These are phyloP conservation scores for Neosilurus mollespiculum DNA, from an alignment of 2,797 vertebrate genomes.

Conservation along the genomic window DNA sequence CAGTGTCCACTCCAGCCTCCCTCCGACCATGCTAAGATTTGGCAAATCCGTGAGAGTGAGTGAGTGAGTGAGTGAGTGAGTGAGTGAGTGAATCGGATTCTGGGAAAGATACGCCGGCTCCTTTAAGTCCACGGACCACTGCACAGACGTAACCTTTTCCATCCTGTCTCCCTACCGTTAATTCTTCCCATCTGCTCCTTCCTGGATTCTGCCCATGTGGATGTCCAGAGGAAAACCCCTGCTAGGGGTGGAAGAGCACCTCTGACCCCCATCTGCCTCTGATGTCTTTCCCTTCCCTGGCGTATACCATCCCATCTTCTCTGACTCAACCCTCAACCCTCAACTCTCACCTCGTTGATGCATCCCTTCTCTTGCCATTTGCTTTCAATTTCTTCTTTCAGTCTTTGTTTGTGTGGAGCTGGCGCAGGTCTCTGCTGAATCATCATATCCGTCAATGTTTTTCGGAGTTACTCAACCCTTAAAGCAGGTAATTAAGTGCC, in stretches of 20 bases:
- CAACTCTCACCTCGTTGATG: background rate
- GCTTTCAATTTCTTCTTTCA: background rate
- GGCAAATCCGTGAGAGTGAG: too few species aligned
- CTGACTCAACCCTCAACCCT: constrained; percentile 11
- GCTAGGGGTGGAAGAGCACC: constrained; percentile 59
- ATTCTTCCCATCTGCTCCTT: constrained; percentile 22
- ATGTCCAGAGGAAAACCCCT: constrained; percentile 74
- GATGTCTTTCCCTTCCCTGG: constrained; percentile 21
- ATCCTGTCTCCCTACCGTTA: constrained; percentile 23
- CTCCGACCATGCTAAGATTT: too few species aligned
- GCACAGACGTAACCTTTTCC: constrained; percentile 1
- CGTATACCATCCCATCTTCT: background rate
- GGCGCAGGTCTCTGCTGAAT: constrained; percentile 1
- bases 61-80: too few species aligned
- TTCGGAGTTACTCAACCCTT: background rate
- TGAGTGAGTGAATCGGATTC: too few species aligned
- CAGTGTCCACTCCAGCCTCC: too few species aligned
- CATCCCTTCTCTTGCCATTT: background rate
- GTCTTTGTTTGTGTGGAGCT: background rate
- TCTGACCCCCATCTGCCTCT: constrained; percentile 54
- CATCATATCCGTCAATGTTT: background rate
- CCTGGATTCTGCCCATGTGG: constrained; percentile 56
- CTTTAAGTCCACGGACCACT: background rate
- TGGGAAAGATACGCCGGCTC: too few species aligned
- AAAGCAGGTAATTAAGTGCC: background rate